Evolutionary conservation across 1,140 invertebrate species (phyloP).

Genomic region (Meloidogyne exigua): DNA sequence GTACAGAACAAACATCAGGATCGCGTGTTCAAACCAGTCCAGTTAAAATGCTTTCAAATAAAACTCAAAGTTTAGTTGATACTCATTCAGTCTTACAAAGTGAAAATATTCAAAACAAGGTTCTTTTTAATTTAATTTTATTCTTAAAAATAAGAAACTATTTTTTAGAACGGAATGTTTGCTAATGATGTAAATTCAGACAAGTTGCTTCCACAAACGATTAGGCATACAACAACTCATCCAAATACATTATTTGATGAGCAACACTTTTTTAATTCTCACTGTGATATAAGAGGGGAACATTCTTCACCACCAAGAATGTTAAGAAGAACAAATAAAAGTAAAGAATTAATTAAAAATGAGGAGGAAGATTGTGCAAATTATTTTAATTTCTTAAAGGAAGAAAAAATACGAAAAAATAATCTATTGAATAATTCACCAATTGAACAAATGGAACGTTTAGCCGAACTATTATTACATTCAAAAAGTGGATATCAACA

Average conservation of each 20-base stretch:
- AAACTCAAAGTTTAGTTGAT: background rate
- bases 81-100: background rate
- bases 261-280: background rate
- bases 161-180: background rate
- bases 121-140: background rate
- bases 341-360: background rate
- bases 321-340: conserved; percentile 5
- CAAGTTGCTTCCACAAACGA: background rate
- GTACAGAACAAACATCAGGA: background rate
- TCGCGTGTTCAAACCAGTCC: conserved; percentile 19
- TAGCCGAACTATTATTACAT: background rate
- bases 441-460: conserved; percentile 11
- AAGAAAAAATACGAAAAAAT: background rate
- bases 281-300: background rate
- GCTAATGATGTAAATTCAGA: background rate
- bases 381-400: background rate
- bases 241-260: background rate
- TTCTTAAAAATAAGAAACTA: too few species aligned
- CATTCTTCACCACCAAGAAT: conserved; percentile 4
- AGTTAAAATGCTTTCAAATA: conserved; percentile 30
- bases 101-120: background rate
- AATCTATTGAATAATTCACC: background rate
- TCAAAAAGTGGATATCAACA: background rate
- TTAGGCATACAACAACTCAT: background rate
- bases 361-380: background rate